These are phyloP conservation scores for Brachyhypopomus gauderio DNA, from an alignment of 2,113 vertebrate genomes.

Conservation along the genomic window DNA sequence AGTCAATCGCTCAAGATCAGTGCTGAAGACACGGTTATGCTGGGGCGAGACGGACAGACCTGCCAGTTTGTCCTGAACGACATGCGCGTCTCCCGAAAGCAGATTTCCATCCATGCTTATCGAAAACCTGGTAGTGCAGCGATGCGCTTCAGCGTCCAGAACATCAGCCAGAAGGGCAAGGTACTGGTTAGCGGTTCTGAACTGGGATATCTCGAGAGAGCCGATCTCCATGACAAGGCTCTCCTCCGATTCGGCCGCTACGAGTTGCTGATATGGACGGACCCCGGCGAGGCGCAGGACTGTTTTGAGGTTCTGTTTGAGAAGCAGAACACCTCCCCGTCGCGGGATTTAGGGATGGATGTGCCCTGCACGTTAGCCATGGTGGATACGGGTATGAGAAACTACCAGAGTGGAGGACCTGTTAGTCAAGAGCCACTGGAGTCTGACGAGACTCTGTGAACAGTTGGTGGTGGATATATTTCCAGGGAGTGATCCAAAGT, in stretches of 20 bases:
- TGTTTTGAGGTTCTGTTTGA: slow-evolving; percentile 82
- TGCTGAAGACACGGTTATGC: slow-evolving; percentile 74
- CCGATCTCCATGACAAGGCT: slow-evolving; percentile 78
- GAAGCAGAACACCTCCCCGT: slow-evolving; percentile 71
- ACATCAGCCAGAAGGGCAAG: slow-evolving; percentile 82
- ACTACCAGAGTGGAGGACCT: slow-evolving; percentile 20
- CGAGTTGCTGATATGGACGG: slow-evolving; percentile 78
- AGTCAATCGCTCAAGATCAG: slow-evolving; percentile 57
- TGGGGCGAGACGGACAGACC: slow-evolving; percentile 79
- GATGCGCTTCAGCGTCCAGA: slow-evolving; percentile 84
- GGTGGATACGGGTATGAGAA: slow-evolving; percentile 33
- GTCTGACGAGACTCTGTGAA: slow-evolving; percentile 42
- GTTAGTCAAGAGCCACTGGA: slow-evolving; percentile 44
- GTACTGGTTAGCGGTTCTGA: slow-evolving; percentile 72
- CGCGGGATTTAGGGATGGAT: slow-evolving; percentile 70
- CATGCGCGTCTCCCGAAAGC: slow-evolving; percentile 80
- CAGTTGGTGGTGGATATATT: background rate
- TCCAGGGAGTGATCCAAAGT: too few species aligned
- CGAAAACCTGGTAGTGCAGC: slow-evolving; percentile 67
- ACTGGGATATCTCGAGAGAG: slow-evolving; percentile 82
- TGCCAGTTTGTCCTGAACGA: slow-evolving; percentile 81
- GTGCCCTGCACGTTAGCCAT: slow-evolving; percentile 46
- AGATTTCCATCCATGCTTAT: slow-evolving; percentile 83
- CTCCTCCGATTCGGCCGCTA: slow-evolving; percentile 84
- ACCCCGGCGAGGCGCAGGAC: slow-evolving; percentile 78